Percentiles rank a stretch among this genome's conserved stretches.
Evolutionary conservation across 2,888 invertebrate genomes (phyloP).

Genomic region (Polia nebulosa): DNA sequence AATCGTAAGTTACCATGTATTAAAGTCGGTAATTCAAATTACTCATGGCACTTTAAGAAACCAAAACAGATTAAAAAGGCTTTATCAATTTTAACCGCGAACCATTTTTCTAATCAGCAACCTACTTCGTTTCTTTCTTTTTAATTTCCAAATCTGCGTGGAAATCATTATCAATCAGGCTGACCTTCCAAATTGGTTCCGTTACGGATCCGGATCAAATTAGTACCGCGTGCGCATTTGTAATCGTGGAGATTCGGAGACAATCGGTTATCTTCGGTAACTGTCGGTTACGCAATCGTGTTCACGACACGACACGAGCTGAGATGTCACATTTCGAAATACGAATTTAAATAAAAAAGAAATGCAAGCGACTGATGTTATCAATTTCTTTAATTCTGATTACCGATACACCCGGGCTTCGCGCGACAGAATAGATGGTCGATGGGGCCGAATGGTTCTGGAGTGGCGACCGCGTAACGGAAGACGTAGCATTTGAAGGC

Average conservation of each 20-base stretch:
- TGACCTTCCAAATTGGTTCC: constrained; percentile 64
- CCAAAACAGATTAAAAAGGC: neutral
- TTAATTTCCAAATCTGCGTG: constrained; percentile 57
- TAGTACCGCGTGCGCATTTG: constrained; percentile 45
- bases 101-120: constrained; percentile 37
- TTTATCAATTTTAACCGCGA: constrained; percentile 21
- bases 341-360: constrained; percentile 14
- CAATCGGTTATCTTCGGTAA: constrained; percentile 54
- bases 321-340: constrained; percentile 42
- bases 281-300: constrained; percentile 35
- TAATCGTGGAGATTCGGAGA: constrained; percentile 53
- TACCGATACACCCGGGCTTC: too few relatives aligned
- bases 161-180: constrained; percentile 55
- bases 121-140: constrained; percentile 27
- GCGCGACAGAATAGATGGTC: too few relatives aligned
- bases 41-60: constrained; percentile 7
- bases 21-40: constrained; percentile 9
- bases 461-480: too few relatives aligned
- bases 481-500: too few relatives aligned
- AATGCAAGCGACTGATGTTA: constrained; percentile 1
- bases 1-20: constrained; percentile 1
- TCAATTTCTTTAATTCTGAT: too few relatives aligned
- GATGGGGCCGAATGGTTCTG: too few relatives aligned
- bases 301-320: constrained; percentile 24
- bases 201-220: constrained; percentile 57